Conservation (phyloP, 2,797 vertebrate genomes). For the Chiloscyllium punctatum region DNA sequence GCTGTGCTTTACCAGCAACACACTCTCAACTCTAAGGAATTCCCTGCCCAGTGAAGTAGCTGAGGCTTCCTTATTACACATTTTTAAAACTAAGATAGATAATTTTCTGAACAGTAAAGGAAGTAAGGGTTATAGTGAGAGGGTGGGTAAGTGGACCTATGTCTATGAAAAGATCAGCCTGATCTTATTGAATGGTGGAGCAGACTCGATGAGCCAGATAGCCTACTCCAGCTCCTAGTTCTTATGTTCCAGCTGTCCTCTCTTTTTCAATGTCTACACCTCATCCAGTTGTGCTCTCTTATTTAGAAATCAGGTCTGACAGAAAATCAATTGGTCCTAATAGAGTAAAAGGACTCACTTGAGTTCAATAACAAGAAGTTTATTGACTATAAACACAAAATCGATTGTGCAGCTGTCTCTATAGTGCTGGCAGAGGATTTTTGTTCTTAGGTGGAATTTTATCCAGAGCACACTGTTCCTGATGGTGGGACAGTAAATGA, state of each 20-base stretch:
- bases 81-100: no score
- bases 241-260: not conserved
- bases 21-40: no score
- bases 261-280: not conserved
- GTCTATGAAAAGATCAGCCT: no score
- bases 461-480: not conserved
- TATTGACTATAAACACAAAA: slow-evolving; percentile 3
- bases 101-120: no score
- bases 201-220: no score
- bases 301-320: not conserved
- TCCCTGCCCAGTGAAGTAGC: no score
- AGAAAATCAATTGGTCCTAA: not conserved
- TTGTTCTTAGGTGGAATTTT: not conserved
- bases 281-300: not conserved
- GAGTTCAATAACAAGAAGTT: not conserved
- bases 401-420: not conserved
- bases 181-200: no score
- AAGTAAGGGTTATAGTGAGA: no score
- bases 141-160: no score
- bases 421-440: not conserved
- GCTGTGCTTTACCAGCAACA: no score
- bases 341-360: slow-evolving; percentile 4
- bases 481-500: not conserved
- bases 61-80: no score
- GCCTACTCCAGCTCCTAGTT: no score